Evolutionary conservation across 1,140 invertebrate genomes (phyloP).

Genomic region (Epicauta chinensis): DNA sequence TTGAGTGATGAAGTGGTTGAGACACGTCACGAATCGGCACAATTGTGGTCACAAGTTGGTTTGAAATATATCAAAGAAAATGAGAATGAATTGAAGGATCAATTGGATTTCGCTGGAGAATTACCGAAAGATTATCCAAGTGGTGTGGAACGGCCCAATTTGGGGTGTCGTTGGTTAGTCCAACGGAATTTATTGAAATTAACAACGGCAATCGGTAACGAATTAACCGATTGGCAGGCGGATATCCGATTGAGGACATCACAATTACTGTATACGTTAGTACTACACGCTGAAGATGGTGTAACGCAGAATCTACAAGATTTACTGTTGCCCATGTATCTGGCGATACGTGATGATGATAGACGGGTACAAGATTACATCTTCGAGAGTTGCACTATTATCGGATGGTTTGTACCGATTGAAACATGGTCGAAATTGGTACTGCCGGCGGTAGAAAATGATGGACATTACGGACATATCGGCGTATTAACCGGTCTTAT

Average conservation of each 20-base stretch:
- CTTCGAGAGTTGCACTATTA: conserved; percentile 46
- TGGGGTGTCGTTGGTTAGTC: conserved; percentile 68
- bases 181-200: conserved; percentile 63
- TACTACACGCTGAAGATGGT: conserved; percentile 62
- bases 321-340: conserved; percentile 53
- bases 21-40: conserved; percentile 50
- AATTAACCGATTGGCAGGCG: conserved; percentile 64
- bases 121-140: conserved; percentile 58
- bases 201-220: conserved; percentile 55
- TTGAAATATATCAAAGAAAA: conserved; percentile 67
- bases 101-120: conserved; percentile 59
- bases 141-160: conserved; percentile 57
- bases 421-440: conserved; percentile 47
- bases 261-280: conserved; percentile 60
- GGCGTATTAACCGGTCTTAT: conserved; percentile 47
- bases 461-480: conserved; percentile 47
- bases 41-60: conserved; percentile 63
- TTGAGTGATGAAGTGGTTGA: conserved; percentile 64
- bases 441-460: conserved; percentile 46
- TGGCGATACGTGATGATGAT: conserved; percentile 54
- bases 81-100: conserved; percentile 66
- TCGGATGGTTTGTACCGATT: conserved; percentile 59
- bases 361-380: conserved; percentile 54
- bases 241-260: conserved; percentile 66
- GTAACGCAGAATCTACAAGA: conserved; percentile 60